Percentiles rank a stretch among this genome's conserved stretches.
Conservation (phyloP, 2,113 vertebrate genomes). For the Melanostigma gelatinosum region DNA sequence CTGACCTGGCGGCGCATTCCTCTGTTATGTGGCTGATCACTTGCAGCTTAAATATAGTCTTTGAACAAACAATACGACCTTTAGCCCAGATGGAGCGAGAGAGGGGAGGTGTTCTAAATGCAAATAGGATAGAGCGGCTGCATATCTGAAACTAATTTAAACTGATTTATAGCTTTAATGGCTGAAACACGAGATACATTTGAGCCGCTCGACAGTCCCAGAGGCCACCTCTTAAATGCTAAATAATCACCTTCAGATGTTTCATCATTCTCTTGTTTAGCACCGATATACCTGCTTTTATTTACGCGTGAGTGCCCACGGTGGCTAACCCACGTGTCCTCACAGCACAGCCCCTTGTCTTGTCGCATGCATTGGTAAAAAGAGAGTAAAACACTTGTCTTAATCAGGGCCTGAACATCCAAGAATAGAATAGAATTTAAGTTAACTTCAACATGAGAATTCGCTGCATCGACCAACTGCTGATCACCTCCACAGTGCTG, state of each 20-base stretch:
- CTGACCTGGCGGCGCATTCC: slow-evolving; percentile 11
- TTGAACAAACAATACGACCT: slow-evolving; percentile 42
- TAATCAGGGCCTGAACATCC: too few relatives aligned
- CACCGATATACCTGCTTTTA: neutral
- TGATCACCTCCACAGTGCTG: too few relatives aligned
- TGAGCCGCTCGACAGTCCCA: too few relatives aligned
- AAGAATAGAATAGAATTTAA: too few relatives aligned
- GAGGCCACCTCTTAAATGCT: neutral
- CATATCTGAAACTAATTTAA: slow-evolving; percentile 46
- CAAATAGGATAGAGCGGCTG: slow-evolving; percentile 13
- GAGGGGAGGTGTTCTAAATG: slow-evolving; percentile 13
- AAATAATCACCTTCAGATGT: neutral
- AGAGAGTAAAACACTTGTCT: too few relatives aligned
- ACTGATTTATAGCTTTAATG: slow-evolving; percentile 31
- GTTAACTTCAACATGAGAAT: too few relatives aligned
- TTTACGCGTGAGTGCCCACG: neutral
- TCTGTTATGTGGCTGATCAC: slow-evolving; percentile 30
- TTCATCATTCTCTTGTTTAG: neutral
- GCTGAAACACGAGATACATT: neutral
- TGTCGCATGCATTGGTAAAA: too few relatives aligned
- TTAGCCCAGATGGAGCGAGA: slow-evolving; percentile 46
- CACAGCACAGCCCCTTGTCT: too few relatives aligned
- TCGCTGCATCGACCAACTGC: too few relatives aligned
- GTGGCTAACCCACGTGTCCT: neutral
- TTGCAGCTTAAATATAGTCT: slow-evolving; percentile 27